Conservation (phyloP, 2,888 invertebrate genomes). For the Nezara viridula region DNA sequence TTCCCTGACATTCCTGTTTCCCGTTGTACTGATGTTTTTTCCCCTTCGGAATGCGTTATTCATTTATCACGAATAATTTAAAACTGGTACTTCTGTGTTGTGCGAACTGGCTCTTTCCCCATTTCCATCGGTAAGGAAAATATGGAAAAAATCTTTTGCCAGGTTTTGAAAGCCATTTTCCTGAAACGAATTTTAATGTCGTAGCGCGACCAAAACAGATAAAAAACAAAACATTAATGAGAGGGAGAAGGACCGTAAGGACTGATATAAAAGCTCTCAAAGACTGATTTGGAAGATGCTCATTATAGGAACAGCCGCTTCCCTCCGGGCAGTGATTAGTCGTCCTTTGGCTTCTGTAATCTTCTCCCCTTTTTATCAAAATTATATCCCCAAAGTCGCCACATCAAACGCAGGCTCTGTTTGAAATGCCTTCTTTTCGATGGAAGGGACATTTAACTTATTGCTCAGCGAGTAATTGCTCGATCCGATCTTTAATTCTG, state of each 20-base stretch:
- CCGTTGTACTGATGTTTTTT: neutral
- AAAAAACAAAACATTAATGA: slow-evolving; percentile 39
- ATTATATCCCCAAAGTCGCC: slow-evolving; percentile 10
- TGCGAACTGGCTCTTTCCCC: neutral
- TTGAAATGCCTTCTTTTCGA: neutral
- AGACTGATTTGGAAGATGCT: slow-evolving; percentile 29
- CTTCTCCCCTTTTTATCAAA: slow-evolving; percentile 16
- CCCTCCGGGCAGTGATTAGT: neutral
- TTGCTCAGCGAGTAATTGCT: neutral
- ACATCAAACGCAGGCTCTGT: neutral
- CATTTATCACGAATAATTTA: neutral
- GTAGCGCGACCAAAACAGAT: neutral
- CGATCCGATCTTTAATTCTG: neutral
- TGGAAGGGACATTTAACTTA: neutral
- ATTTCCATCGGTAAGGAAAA: neutral
- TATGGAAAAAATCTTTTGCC: neutral
- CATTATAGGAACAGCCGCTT: slow-evolving; percentile 17
- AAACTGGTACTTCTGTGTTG: neutral
- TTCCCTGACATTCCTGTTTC: neutral
- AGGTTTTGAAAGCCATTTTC: neutral
- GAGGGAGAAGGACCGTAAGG: neutral
- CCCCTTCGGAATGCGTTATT: neutral
- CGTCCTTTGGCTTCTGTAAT: neutral
- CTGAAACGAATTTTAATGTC: neutral
- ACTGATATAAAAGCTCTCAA: slow-evolving; percentile 24